Base-by-base conservation (phyloP, 2,797 vertebrate species). In the Sparus aurata region DNA sequence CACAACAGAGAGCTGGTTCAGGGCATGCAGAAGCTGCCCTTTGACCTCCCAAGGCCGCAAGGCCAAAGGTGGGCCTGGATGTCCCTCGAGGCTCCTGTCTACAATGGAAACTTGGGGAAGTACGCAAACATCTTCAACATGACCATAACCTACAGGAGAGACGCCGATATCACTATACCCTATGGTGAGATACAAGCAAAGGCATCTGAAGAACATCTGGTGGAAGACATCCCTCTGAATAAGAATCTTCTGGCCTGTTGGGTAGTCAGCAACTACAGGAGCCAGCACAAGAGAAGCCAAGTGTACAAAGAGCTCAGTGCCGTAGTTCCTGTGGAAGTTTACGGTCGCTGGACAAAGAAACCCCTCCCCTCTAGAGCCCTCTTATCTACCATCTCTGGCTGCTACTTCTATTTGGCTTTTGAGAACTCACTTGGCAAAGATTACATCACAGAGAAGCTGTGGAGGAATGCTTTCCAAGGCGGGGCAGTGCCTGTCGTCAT, bases 361-460 rank as follows among this genome's bases (percentile, higher is more conserved):
- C 89, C 72, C 0, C 94, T 99, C 30, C 74, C 90, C 0, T n/a
- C 89, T 0, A 1, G n/a, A 1, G 93, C 87, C 9, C 95, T 99
- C 50, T 80, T 98, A 53, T 91, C 95, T 20, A 95, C 94, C 0
- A 92, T 97, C 20, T 97, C 97, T 52, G 93, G 2, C 4, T 99
- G 98, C 87, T 96, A 93, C 85, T 99, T 99, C 90, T 99, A 99
- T 75, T 93, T 99, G 67, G 95, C 98, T 30, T 97, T 99, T 0
- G 98, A 99, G 91, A 99, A 99, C 89, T 94, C 97, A 0, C 23
- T 93, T 38, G 85, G 95, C 83, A 95, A 67, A 2, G 97, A 99
- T 87, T 99, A 99, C 57, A 97, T 99, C 88, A 98, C 98, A 0
- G 98, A 99, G 87, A 99, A 99, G 88, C 93, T 99, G 47, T 99